Conservation (phyloP, 2,113 vertebrate genomes). For the Ovis canadensis region DNA sequence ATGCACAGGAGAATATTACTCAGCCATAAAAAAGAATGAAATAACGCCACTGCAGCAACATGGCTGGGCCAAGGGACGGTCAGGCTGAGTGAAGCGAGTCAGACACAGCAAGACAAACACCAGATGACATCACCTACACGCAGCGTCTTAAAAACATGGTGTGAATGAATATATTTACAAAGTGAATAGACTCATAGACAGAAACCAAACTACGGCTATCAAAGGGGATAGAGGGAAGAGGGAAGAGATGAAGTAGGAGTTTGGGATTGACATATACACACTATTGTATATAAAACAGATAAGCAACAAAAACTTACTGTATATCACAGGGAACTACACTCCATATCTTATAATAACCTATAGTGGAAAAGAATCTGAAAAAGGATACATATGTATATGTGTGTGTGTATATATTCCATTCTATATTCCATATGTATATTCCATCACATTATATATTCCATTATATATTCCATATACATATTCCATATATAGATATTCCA, state of each 20-base stretch:
- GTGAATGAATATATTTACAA: accelerated
- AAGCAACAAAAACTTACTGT: neutral
- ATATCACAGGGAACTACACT: neutral
- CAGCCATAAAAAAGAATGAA: neutral
- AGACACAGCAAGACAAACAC: neutral
- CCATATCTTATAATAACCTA: neutral
- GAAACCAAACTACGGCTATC: neutral
- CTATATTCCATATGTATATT: neutral
- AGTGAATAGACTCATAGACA: neutral
- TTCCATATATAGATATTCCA: neutral
- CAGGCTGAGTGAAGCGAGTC: neutral
- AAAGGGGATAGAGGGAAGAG: neutral
- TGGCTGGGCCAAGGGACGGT: accelerated
- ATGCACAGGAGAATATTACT: neutral
- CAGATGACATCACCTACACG: neutral
- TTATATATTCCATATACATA: neutral
- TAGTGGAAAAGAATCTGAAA: neutral
- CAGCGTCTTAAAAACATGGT: neutral
- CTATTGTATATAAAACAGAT: neutral
- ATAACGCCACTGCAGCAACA: neutral
- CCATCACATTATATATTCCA: neutral
- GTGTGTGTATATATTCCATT: neutral
- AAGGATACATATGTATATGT: neutral
- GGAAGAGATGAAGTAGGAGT: neutral
- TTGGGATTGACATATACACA: neutral